These are phyloP conservation scores for Galeopterus variegatus DNA, from an alignment of 2,113 vertebrate genomes.

Conservation along the genomic window DNA sequence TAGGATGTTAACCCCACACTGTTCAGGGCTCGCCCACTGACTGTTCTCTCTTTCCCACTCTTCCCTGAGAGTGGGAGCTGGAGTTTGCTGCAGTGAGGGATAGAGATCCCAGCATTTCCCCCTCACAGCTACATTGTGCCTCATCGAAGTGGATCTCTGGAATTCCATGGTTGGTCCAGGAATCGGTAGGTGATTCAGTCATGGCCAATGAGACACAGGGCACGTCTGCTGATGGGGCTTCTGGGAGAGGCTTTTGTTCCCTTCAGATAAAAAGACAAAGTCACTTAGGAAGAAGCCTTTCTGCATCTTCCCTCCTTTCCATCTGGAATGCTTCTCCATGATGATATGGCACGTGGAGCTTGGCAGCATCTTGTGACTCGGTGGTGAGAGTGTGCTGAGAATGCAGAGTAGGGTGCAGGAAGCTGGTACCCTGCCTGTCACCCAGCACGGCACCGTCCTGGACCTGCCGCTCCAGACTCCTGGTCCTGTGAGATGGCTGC, in stretches of 20 bases:
- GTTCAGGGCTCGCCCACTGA: not conserved
- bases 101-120: rapidly evolving
- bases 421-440: not conserved
- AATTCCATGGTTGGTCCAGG: not conserved
- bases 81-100: not conserved
- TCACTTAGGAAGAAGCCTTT: not conserved
- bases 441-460: rapidly evolving
- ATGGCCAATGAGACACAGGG: not conserved
- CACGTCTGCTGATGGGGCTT: not conserved
- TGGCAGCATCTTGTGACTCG: not conserved
- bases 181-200: rapidly evolving
- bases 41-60: not conserved
- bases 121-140: not conserved
- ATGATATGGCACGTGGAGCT: not conserved
- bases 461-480: not conserved
- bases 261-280: not conserved
- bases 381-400: not conserved
- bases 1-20: rapidly evolving
- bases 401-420: not conserved
- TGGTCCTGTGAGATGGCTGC: rapidly evolving
- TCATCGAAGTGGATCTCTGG: not conserved
- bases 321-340: not conserved
- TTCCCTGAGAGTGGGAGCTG: too few species aligned
- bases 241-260: not conserved
- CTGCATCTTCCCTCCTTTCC: not conserved